A percentile compares a stretch with the other conserved stretches of the same genome.
Evolutionary conservation across 92 coral and sea anemone species (phyloP).

Genomic region (Phenganax subtilis): DNA sequence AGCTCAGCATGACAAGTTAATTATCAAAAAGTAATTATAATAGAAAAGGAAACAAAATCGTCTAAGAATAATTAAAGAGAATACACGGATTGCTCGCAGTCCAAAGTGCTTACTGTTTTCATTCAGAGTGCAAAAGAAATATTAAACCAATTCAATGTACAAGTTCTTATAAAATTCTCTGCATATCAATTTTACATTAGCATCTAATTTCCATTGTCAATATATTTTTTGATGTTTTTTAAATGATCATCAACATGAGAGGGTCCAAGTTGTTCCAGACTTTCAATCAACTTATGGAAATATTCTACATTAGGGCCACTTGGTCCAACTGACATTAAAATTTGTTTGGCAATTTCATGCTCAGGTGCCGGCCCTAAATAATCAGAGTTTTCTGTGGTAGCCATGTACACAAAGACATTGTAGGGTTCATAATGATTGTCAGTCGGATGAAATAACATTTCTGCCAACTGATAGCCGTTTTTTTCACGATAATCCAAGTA

Average conservation of each 20-base stretch:
- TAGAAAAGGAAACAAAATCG: no score
- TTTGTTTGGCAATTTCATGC: conserved; percentile 63
- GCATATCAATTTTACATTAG: no score
- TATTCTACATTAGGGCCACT: conserved; percentile 83
- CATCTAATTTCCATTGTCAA: neutral
- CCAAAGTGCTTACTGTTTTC: no score
- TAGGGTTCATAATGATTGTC: conserved; percentile 41
- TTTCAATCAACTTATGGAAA: conserved; percentile 66
- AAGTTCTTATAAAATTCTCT: no score
- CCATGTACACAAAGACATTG: conserved; percentile 59
- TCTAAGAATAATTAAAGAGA: no score
- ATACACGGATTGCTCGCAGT: no score
- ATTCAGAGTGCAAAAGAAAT: no score
- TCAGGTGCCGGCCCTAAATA: conserved; percentile 71
- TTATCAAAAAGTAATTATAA: no score
- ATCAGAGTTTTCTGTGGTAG: conserved; percentile 61
- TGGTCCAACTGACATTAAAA: conserved; percentile 62
- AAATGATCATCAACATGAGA: conserved; percentile 26
- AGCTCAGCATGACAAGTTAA: no score
- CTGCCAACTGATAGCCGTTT: conserved; percentile 72
- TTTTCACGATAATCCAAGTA: conserved; percentile 70
- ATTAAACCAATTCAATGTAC: no score
- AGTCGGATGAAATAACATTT: conserved; percentile 53
- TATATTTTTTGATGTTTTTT: neutral
- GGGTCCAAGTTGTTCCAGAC: conserved; percentile 22